phyloP scores from a whole-genome alignment of 2,797 vertebrate species.

The Coracias cyanogaster region DNA sequence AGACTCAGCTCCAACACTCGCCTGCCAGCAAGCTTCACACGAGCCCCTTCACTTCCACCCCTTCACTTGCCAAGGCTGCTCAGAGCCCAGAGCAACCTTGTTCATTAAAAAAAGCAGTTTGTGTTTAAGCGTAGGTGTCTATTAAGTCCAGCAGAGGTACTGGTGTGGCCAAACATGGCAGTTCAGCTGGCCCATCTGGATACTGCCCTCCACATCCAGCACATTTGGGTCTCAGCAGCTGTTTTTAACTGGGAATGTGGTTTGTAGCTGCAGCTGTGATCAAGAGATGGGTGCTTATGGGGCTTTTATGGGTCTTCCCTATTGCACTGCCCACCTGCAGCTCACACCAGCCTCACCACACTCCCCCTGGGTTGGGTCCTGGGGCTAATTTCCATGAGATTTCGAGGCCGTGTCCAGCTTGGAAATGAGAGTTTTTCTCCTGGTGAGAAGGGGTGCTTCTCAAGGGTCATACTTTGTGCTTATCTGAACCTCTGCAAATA shows the following conservation, averaged over 20 bases:
- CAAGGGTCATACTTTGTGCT: rapidly evolving
- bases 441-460: not conserved
- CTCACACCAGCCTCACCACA: not conserved
- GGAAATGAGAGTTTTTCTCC: not conserved
- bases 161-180: rapidly evolving
- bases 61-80: not conserved
- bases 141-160: not conserved
- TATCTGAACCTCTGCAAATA: not conserved
- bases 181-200: rapidly evolving
- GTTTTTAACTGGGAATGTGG: not conserved
- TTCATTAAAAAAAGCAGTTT: rapidly evolving
- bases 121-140: not conserved
- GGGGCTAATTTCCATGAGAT: not conserved
- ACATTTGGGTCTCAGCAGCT: not conserved
- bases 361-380: rapidly evolving
- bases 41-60: not conserved
- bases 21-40: not conserved
- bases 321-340: not conserved
- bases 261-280: not conserved
- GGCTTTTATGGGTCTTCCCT: not conserved
- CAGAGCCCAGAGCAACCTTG: not conserved
- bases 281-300: rapidly evolving
- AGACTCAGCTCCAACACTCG: not conserved
- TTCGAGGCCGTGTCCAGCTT: not conserved
- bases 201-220: not conserved